These are phyloP conservation scores for Monomorium pharaonis DNA, from an alignment of 1,140 invertebrate genomes.

Conservation along the genomic window DNA sequence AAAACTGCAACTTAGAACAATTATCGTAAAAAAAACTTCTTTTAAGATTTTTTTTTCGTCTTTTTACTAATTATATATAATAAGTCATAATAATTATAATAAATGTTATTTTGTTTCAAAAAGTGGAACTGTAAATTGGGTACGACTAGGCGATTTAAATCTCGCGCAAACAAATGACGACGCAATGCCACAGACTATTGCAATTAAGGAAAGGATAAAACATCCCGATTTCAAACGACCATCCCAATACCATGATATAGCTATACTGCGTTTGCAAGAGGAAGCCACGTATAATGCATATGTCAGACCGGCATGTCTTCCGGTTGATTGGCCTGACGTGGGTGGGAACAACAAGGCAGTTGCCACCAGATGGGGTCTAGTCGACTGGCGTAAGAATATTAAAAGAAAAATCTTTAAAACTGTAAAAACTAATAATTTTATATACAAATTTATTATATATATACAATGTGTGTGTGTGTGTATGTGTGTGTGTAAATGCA, in stretches of 20 bases:
- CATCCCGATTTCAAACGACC: conserved; percentile 84
- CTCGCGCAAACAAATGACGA: conserved; percentile 81
- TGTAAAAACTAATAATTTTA: too few relatives aligned
- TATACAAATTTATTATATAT: background rate
- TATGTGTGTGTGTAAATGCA: too few relatives aligned
- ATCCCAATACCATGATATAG: conserved; percentile 86
- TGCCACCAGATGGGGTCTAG: conserved; percentile 86
- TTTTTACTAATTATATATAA: too few relatives aligned
- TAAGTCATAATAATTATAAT: background rate
- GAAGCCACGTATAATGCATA: conserved; percentile 83
- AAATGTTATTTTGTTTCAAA: conserved; percentile 31
- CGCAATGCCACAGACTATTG: conserved; percentile 80
- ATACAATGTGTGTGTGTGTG: background rate
- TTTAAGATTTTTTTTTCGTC: too few relatives aligned
- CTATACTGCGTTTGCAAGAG: conserved; percentile 83
- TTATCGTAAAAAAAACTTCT: background rate
- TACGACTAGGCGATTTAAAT: conserved; percentile 86
- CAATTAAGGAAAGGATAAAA: conserved; percentile 79
- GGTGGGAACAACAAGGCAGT: conserved; percentile 66
- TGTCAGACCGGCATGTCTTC: conserved; percentile 86
- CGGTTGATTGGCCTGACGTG: conserved; percentile 59
- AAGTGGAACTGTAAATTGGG: conserved; percentile 73
- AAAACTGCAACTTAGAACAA: background rate
- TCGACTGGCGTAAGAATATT: conserved; percentile 76
- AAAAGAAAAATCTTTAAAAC: too few relatives aligned